Conservation (phyloP, 30 jellyfish, hydroid and myxozoan species). For the Phacellophora camtschatica region DNA sequence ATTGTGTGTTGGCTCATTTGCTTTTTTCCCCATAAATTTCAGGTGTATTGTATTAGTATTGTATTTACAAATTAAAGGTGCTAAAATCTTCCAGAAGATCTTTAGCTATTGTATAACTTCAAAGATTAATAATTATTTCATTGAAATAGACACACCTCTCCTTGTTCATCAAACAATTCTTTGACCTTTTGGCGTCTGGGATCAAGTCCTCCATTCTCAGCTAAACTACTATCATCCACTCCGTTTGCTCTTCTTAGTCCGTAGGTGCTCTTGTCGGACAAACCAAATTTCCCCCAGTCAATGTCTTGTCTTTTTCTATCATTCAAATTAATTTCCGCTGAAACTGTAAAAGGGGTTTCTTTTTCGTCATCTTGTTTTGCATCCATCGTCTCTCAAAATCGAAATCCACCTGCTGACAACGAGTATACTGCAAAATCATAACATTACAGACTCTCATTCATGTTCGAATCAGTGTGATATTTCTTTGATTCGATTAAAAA, state of each 20-base stretch:
- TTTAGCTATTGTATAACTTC: too few species aligned
- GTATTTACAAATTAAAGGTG: too few species aligned
- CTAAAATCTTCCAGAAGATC: too few species aligned
- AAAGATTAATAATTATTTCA: too few species aligned
- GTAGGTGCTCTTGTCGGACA: constrained; percentile 69
- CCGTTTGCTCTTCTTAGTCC: constrained; percentile 22
- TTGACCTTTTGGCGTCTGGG: constrained; percentile 36
- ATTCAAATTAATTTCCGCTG: background rate
- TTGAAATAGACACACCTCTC: constrained; percentile 64
- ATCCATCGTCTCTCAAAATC: constrained; percentile 6
- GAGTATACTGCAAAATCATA: too few species aligned
- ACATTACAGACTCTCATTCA: too few species aligned
- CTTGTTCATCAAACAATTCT: constrained; percentile 68
- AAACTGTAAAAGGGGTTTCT: constrained; percentile 8
- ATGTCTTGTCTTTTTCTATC: constrained; percentile 34
- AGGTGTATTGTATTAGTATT: too few species aligned
- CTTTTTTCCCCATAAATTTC: too few species aligned
- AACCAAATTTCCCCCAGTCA: constrained; percentile 78
- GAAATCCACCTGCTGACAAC: background rate
- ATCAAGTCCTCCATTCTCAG: too few species aligned
- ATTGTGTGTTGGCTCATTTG: too few species aligned
- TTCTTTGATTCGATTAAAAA: too few species aligned
- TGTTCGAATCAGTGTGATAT: too few species aligned
- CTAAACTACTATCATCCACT: background rate
- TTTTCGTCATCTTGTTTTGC: background rate